phyloP scores from a whole-genome alignment of 2,797 vertebrate genomes.

The Vireo griseus region DNA sequence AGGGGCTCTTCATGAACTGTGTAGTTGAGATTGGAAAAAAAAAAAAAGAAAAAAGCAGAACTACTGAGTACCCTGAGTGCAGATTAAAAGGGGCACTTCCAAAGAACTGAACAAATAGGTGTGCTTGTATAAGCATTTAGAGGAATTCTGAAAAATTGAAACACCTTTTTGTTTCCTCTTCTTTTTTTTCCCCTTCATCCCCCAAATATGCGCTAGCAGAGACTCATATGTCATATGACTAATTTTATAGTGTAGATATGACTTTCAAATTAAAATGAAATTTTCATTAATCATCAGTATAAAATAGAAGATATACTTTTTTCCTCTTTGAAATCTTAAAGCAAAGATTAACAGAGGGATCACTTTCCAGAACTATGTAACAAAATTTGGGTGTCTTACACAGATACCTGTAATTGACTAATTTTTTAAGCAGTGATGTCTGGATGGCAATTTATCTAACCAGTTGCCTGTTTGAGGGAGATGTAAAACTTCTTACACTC shows the following conservation, averaged over 20 bases:
- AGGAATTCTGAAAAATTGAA: background rate
- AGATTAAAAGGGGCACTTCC: background rate
- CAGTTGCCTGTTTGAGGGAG: background rate
- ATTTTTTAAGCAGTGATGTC: background rate
- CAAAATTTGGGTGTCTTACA: background rate
- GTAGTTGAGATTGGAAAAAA: background rate
- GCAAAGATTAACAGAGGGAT: background rate
- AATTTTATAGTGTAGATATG: background rate
- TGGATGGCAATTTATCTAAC: background rate
- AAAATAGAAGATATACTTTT: background rate
- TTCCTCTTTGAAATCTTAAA: background rate
- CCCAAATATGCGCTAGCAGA: background rate
- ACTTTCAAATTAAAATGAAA: background rate
- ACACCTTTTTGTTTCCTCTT: accelerated
- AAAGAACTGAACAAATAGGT: background rate
- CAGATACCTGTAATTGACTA: background rate
- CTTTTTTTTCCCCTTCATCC: background rate
- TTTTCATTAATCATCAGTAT: background rate
- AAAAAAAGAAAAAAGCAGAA: background rate
- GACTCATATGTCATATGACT: background rate
- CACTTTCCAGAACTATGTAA: background rate
- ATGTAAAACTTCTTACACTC: background rate
- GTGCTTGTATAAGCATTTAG: background rate
- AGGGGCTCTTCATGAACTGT: background rate
- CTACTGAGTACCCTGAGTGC: background rate